Base-by-base conservation (phyloP, 2,797 vertebrate species). In the Neosilurus mollespiculum region DNA sequence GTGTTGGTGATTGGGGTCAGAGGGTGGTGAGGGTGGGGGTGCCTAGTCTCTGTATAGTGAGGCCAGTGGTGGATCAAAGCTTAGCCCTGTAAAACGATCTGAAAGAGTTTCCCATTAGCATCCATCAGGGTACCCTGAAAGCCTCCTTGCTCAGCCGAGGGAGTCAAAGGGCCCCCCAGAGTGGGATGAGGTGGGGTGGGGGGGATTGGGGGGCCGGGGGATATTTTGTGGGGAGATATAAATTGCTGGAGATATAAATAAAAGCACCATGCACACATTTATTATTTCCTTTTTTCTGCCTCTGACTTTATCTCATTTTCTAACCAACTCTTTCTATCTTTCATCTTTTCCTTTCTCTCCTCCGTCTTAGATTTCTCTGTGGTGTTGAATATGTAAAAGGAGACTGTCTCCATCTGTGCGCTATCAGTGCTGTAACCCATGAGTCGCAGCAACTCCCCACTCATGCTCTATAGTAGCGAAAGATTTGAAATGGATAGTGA, bases 61-160 rank as follows among this genome's bases (percentile, higher is more conserved):
- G 93, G 91, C 93, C 95, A 94, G 93, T 95, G 94, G 95, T 94
- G 95, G 96, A 96, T 96, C 96, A 96, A 96, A 96, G 94, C 91
- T 92, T 90, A 87, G 88, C 86, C 90, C 93, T 93, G 95, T 95
- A 96, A 97, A 96, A 94, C 86, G 93, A 96, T 96, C 95, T 95
- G 94, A 95, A 95, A 95, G 93, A 94, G 94, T 94, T 92, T 94
- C 86, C 93, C 94, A 95, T 95, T 96, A 95, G 94, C 95, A 96
- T 95, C 95, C 94, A 96, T 96, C 95, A 96, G 93, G 93, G 93
- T 96, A 95, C 94, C 95, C 95, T 96, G 94, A 96, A 95, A 95
- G 94, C 92, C 93, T 95, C 94, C 95, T 30, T 94, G 91, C 94
- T 95, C 91, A 91, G 93, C 90, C 92, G 92, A 94, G 94, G 93